These are phyloP conservation scores for Tipula vernalis DNA, from an alignment of 2,888 invertebrate species.

Conservation along the genomic window DNA sequence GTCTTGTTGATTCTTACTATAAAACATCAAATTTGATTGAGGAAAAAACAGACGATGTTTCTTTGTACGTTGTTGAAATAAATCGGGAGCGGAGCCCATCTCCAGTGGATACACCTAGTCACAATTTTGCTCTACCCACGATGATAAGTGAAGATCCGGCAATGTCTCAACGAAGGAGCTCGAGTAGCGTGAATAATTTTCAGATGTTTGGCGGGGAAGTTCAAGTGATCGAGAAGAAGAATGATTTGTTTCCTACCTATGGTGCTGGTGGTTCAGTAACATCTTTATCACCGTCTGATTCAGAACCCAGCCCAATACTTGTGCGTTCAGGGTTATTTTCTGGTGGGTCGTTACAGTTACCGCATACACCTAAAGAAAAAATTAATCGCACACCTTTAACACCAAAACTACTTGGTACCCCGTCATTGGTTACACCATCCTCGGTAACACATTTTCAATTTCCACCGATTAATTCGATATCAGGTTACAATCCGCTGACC, in stretches of 20 bases:
- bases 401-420: slow-evolving; percentile 43
- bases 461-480: slow-evolving; percentile 55
- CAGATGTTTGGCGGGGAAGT: slow-evolving; percentile 68
- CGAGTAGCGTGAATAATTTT: slow-evolving; percentile 26
- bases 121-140: not conserved
- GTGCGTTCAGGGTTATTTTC: slow-evolving; percentile 72
- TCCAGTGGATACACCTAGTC: not conserved
- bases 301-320: slow-evolving; percentile 56
- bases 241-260: slow-evolving; percentile 19
- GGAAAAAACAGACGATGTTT: slow-evolving; percentile 20
- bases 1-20: slow-evolving; percentile 57
- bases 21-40: slow-evolving; percentile 19
- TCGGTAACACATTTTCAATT: slow-evolving; percentile 41
- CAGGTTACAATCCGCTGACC: slow-evolving; percentile 56
- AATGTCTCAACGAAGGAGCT: slow-evolving; percentile 9
- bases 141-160: not conserved
- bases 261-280: slow-evolving; percentile 38
- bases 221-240: slow-evolving; percentile 28
- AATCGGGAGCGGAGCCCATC: not conserved
- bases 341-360: slow-evolving; percentile 58
- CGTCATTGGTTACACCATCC: slow-evolving; percentile 18
- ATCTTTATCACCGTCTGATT: slow-evolving; percentile 51
- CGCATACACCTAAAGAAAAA: slow-evolving; percentile 23
- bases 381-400: slow-evolving; percentile 22
- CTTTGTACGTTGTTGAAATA: not conserved